These are phyloP conservation scores for Drosophila kuntzei DNA, from an alignment of 2,888 invertebrate species.

Conservation along the genomic window DNA sequence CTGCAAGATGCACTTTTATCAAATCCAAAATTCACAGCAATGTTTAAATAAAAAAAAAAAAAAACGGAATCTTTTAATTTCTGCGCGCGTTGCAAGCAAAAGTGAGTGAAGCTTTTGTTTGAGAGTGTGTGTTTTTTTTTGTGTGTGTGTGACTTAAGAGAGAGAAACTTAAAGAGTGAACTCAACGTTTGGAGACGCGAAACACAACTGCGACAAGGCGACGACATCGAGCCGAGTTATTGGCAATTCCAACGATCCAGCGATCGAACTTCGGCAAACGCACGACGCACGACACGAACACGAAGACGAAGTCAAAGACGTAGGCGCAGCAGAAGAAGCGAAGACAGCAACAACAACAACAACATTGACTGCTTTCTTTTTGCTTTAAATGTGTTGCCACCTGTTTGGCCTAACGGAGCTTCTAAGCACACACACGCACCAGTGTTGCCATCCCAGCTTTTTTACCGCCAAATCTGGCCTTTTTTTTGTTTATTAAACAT, in stretches of 20 bases:
- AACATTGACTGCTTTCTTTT: conserved; percentile 55
- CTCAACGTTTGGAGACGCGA: conserved; percentile 77
- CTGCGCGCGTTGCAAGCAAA: conserved; percentile 48
- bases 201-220: conserved; percentile 79
- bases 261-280: conserved; percentile 12
- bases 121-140: not conserved
- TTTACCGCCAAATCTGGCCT: not conserved
- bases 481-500: too few species aligned
- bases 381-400: conserved; percentile 52
- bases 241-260: conserved; percentile 63
- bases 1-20: conserved; percentile 27
- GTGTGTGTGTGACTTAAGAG: not conserved
- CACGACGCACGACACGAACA: conserved; percentile 14
- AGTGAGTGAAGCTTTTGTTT: not conserved
- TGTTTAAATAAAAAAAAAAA: conserved; percentile 29
- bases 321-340: not conserved
- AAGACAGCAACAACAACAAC: conserved; percentile 1
- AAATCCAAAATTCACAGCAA: conserved; percentile 27
- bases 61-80: conserved; percentile 15
- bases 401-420: conserved; percentile 45
- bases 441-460: not conserved
- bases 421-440: conserved; percentile 3
- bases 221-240: conserved; percentile 76
- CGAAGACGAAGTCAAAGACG: not conserved
- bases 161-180: conserved; percentile 44